phyloP scores from a whole-genome alignment of 2,113 vertebrate genomes.

The Nettapus auritus region DNA sequence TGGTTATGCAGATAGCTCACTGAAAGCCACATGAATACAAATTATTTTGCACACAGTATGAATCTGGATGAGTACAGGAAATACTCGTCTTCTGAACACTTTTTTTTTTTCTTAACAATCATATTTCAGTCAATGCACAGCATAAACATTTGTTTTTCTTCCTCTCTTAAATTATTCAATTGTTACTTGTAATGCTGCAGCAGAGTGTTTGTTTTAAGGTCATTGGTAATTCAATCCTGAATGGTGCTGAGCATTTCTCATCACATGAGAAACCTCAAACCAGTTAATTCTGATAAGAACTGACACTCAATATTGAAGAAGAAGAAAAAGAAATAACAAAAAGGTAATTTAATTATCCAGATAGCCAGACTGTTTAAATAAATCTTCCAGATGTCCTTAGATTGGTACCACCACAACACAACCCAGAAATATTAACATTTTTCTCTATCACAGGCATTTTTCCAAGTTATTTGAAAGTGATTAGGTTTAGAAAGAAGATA shows the following conservation, averaged over 20 bases:
- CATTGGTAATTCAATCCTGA: neutral
- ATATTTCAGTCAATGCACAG: neutral
- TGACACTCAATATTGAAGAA: neutral
- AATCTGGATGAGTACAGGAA: slow-evolving; percentile 12
- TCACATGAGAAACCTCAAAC: neutral
- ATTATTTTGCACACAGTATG: slow-evolving; percentile 6
- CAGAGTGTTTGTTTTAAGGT: neutral
- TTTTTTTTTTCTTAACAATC: neutral
- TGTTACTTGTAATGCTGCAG: neutral
- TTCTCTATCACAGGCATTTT: neutral
- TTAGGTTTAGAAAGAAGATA: neutral
- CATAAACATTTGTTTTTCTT: neutral
- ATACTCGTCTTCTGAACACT: neutral
- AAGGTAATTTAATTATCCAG: neutral
- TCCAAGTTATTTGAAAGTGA: neutral
- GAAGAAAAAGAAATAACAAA: neutral
- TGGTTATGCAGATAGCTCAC: slow-evolving; percentile 41
- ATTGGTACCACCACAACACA: neutral
- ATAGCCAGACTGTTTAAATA: neutral
- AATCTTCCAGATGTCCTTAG: neutral
- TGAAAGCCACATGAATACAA: slow-evolving; percentile 46
- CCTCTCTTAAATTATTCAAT: neutral
- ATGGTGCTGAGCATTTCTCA: neutral
- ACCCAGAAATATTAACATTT: neutral
- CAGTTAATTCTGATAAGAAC: neutral